Evolutionary conservation across 2,888 invertebrate species (phyloP).

Genomic region (Patella caerulea): DNA sequence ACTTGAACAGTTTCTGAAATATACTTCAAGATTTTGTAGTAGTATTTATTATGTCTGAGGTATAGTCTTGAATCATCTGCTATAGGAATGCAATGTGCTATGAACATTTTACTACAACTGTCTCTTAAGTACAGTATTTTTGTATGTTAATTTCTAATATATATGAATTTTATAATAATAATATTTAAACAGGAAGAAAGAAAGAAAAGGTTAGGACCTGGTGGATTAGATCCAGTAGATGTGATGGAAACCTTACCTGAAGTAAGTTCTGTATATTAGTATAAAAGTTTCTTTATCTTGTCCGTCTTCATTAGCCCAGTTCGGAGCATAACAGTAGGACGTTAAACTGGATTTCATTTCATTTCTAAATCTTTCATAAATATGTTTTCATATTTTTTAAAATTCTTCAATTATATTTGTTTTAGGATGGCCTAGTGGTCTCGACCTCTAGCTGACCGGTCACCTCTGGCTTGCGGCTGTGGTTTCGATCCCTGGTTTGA

Average conservation of each 20-base stretch:
- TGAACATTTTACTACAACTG: not conserved
- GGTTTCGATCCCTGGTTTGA: no score
- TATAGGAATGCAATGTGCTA: no score
- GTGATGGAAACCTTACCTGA: conserved; percentile 94
- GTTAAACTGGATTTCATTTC: not conserved
- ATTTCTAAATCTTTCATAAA: not conserved
- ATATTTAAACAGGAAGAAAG: conserved; percentile 80
- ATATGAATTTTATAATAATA: conserved; percentile 22
- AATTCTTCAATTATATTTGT: no score
- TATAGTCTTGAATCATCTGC: no score
- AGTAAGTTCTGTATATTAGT: conserved; percentile 72
- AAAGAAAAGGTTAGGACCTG: conserved; percentile 90
- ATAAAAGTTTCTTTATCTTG: not conserved
- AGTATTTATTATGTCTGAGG: no score
- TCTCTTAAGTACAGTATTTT: not conserved
- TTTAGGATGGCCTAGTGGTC: no score
- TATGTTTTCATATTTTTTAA: no score
- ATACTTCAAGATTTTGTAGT: no score
- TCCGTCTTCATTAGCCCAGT: not conserved
- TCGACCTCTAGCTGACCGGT: no score
- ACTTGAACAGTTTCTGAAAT: no score
- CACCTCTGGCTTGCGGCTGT: no score
- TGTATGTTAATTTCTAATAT: not conserved
- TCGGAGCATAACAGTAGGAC: not conserved
- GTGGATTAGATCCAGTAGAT: conserved; percentile 97